phyloP scores from a whole-genome alignment of 2,888 invertebrate species.

The Zygaena filipendulae region DNA sequence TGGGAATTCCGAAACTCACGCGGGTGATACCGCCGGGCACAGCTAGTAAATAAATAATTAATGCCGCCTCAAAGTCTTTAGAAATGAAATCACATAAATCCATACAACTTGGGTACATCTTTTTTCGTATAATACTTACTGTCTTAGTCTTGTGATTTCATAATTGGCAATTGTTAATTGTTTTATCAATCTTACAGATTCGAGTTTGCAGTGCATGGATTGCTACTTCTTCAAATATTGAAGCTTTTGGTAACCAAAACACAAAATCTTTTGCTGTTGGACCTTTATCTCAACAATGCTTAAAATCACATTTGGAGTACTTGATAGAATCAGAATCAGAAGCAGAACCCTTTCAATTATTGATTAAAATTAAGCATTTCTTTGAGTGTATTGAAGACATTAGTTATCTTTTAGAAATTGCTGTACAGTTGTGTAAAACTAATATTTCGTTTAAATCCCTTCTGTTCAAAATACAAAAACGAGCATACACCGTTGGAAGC shows the following conservation, averaged over 20 bases:
- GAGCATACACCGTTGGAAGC: conserved; percentile 26
- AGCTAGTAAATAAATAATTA: too few species aligned
- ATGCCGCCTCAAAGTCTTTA: too few species aligned
- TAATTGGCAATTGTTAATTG: background rate
- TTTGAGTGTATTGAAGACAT: conserved; percentile 43
- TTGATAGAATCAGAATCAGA: conserved; percentile 21
- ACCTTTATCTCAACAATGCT: conserved; percentile 34
- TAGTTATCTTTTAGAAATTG: conserved; percentile 29
- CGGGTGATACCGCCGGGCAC: too few species aligned
- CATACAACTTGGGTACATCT: background rate
- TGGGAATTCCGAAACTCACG: too few species aligned
- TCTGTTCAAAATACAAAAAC: conserved; percentile 42
- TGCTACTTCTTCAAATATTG: conserved; percentile 14
- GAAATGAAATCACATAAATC: background rate
- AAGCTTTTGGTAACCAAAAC: conserved; percentile 17
- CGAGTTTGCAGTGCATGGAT: conserved; percentile 22
- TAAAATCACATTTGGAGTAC: conserved; percentile 32
- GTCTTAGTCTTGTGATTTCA: background rate
- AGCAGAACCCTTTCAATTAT: conserved; percentile 24
- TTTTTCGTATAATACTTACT: background rate
- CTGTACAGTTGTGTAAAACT: conserved; percentile 33
- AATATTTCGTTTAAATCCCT: conserved; percentile 37
- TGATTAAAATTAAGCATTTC: conserved; percentile 29
- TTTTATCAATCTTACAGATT: conserved; percentile 19
- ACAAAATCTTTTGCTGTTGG: conserved; percentile 19